Base-by-base conservation (phyloP, 2,888 invertebrate species). In the Tolmerus cingulatus region DNA sequence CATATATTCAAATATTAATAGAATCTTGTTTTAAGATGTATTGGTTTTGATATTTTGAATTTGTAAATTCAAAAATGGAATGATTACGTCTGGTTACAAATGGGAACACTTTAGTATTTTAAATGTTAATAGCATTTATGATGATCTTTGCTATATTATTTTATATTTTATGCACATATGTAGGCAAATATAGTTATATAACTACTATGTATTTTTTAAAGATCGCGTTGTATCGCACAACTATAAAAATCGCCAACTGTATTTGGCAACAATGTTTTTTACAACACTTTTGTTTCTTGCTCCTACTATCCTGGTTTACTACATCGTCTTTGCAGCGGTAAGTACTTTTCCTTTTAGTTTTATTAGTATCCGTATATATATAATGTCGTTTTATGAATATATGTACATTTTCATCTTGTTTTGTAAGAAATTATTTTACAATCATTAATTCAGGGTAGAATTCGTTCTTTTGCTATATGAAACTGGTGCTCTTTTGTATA, bases 181-280 rank as follows among this genome's bases (percentile, higher is more conserved):
- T 51, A n/a, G n/a, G n/a, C n/a, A 3, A 51, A 16, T 1, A 12
- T 12, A 8, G 12, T 43, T 51, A 51, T n/a, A 51, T 57, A 55
- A n/a, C n/a, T n/a, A n/a, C n/a, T n/a, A n/a, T n/a, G n/a, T 19
- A 7, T 23, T 79, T 55, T 14, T 89, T 89, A 40, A 66, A 92
- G 92, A 91, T 87, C 90, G 93, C 86, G 91, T 91, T 4, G 93
- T 93, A 87, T 90, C 92, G 0, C 91, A 92, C 85, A 92, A 92
- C 76, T 93, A 92, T 88, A 92, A 91, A 90, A 92, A 93, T 89
- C 91, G 92, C 0, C 93, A 93, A 88, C 89, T 93, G 14, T 93
- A 92, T 88, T 90, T 93, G 14, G 91, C 92, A 1, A 92, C 92
- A 5, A 91, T 93, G 87, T 92, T 92, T 86, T 93, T 93, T 88